Base-by-base conservation (phyloP, 2,113 vertebrate genomes). In the Columba livia region DNA sequence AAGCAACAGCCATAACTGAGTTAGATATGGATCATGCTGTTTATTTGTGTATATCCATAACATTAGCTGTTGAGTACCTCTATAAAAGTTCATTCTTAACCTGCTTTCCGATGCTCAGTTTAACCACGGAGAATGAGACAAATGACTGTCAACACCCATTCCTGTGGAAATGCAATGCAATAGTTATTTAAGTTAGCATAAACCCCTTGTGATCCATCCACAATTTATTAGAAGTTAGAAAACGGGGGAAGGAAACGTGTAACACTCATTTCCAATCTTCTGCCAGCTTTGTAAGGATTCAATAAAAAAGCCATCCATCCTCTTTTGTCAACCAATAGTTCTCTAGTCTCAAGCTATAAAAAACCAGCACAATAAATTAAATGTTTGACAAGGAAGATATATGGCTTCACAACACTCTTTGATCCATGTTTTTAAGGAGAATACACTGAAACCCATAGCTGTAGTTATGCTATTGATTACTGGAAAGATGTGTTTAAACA, bases 301-400 rank as follows among this genome's bases (percentile, higher is more conserved):
- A 83, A 77, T 94, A 79, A 84, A 95, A 92, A 94, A 95, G 42
- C 40, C 80, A 96, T 93, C 56, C 75, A 93, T 96, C 96, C 96
- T 97, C 90, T 95, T 96, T 95, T 93, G 96, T 86, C 96, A 97
- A 94, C 80, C 73, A 94, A 93, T 73, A 95, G 83, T 48, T 90
- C 85, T 96, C 56, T 57, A 94, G 60, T 95, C 95, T 96, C 85
- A 66, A 93, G 94, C 77, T 95, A 88, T 94, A 97, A 97, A 95
- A 95, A 94, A 97, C 93, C 82, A 94, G 74, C 34, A 85, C 94
- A 97, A 97, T 90, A 97, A 97, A 97, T 97, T 96, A 97, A 96
- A 96, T 81, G 84, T 91, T 95, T 97, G 96, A 94, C 91, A 93
- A 79, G 79, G 81, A 96, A 96, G 92, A 96, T 88, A 50, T 77